These are phyloP conservation scores for Limosa lapponica DNA, from an alignment of 2,797 vertebrate genomes.

Conservation along the genomic window DNA sequence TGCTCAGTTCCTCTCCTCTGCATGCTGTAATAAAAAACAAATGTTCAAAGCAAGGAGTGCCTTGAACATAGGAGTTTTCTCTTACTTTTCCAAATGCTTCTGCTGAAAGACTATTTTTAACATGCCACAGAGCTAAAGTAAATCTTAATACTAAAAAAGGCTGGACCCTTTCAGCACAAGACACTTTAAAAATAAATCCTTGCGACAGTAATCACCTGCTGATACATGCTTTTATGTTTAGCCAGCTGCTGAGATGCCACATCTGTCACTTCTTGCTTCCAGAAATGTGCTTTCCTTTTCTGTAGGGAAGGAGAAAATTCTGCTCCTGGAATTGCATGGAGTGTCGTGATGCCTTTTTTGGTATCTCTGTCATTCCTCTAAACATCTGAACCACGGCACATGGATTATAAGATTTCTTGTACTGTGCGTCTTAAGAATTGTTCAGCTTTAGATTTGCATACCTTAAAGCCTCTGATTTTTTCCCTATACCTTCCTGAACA, in stretches of 20 bases:
- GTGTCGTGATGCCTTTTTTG: slow-evolving; percentile 58
- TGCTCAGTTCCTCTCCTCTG: background rate
- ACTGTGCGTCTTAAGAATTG: background rate
- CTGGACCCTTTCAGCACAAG: background rate
- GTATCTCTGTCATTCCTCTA: slow-evolving; percentile 39
- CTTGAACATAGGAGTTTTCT: background rate
- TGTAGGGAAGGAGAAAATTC: slow-evolving; percentile 41
- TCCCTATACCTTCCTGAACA: background rate
- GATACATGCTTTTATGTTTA: slow-evolving; percentile 32
- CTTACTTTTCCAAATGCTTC: background rate
- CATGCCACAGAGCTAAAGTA: background rate
- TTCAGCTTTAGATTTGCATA: background rate
- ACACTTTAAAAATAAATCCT: slow-evolving; percentile 52
- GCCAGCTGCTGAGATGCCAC: slow-evolving; percentile 57
- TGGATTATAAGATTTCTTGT: background rate
- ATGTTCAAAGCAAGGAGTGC: background rate
- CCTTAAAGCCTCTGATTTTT: background rate
- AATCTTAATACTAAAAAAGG: background rate
- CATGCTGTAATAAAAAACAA: slow-evolving; percentile 13
- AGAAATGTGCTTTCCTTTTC: slow-evolving; percentile 45
- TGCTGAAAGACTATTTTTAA: slow-evolving; percentile 30
- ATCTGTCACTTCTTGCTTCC: slow-evolving; percentile 54
- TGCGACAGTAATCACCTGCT: slow-evolving; percentile 41
- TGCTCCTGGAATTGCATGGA: background rate
- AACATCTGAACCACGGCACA: background rate